Conservation (phyloP, 2,888 invertebrate genomes). For the Steromphala cineraria region DNA sequence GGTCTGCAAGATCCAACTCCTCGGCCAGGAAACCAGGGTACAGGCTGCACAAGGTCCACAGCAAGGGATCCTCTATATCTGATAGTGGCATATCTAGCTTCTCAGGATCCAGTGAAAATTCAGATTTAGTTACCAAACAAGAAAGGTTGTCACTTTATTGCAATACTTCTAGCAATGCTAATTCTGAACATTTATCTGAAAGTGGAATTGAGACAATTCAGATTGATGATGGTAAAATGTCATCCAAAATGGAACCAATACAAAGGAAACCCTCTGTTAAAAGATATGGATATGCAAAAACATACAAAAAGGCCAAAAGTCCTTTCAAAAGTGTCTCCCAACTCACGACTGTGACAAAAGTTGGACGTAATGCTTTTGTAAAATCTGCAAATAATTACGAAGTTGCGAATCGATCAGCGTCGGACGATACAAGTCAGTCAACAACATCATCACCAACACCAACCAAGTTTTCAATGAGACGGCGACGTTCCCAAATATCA, state of each 20-base stretch:
- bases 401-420: background rate
- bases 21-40: background rate
- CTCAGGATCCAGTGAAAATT: conserved; percentile 56
- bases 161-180: background rate
- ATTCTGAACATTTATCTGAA: background rate
- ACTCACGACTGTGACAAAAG: background rate
- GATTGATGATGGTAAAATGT: background rate
- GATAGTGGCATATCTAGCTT: conserved; percentile 68
- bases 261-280: background rate
- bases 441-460: background rate
- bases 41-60: conserved; percentile 39
- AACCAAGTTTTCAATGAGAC: background rate
- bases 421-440: background rate
- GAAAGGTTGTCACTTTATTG: background rate
- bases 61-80: conserved; percentile 50
- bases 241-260: background rate
- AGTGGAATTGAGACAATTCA: background rate
- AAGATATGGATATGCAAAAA: background rate
- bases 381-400: background rate
- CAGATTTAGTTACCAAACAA: conserved; percentile 41
- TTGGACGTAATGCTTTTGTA: background rate
- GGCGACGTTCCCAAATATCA: background rate
- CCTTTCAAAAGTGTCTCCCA: conserved; percentile 11
- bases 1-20: conserved; percentile 6
- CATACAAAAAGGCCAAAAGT: background rate